phyloP scores from a whole-genome alignment of 2,888 invertebrate species.

The Drosophila multiciliata region DNA sequence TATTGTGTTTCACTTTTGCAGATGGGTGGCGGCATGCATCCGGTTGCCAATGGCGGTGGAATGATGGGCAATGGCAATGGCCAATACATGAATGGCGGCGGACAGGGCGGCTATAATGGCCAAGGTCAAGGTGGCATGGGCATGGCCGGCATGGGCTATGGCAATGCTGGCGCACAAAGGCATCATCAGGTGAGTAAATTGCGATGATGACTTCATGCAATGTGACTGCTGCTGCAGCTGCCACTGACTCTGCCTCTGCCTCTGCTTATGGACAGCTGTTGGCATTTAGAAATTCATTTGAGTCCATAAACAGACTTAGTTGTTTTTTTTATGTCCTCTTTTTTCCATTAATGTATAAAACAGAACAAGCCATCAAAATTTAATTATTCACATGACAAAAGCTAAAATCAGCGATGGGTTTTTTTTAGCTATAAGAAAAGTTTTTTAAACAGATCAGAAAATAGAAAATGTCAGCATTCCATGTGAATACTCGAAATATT shows the following conservation, averaged over 20 bases:
- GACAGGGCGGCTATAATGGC: constrained; percentile 72
- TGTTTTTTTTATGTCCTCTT: constrained; percentile 20
- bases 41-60: constrained; percentile 73
- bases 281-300: constrained; percentile 49
- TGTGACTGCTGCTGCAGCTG: constrained; percentile 18
- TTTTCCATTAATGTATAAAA: constrained; percentile 11
- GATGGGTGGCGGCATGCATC: constrained; percentile 84
- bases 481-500: too few species aligned
- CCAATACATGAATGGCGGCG: constrained; percentile 83
- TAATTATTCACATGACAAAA: constrained; percentile 32
- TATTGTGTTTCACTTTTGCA: constrained; percentile 38
- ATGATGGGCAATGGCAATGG: constrained; percentile 76
- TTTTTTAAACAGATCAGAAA: too few species aligned
- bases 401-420: neutral
- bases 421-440: neutral
- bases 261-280: constrained; percentile 30
- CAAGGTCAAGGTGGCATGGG: constrained; percentile 74
- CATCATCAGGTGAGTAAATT: constrained; percentile 84
- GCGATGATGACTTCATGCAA: constrained; percentile 39
- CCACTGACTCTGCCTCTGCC: neutral
- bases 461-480: too few species aligned
- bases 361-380: constrained; percentile 18
- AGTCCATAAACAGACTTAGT: constrained; percentile 49
- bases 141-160: constrained; percentile 81
- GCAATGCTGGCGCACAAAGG: constrained; percentile 76